Evolutionary conservation across 1,140 invertebrate genomes (phyloP).

Genomic region (Brachionus paranguensis): DNA sequence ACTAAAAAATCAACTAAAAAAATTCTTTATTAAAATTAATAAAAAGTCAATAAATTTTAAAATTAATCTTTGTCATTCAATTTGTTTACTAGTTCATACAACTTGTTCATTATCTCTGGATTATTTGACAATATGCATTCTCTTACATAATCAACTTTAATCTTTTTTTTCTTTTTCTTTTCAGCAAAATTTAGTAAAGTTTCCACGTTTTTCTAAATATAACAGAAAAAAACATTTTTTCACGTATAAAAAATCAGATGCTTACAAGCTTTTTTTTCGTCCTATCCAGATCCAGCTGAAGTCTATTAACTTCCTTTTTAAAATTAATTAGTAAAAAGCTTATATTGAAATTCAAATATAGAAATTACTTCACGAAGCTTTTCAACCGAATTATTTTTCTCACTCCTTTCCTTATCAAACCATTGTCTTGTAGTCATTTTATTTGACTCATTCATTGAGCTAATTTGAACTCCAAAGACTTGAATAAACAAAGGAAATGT

Average conservation of each 20-base stretch:
- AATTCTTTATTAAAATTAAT: neutral
- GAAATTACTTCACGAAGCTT: slow-evolving; percentile 14
- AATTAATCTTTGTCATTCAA: slow-evolving; percentile 19
- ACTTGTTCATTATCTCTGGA: slow-evolving; percentile 13
- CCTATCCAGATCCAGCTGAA: neutral
- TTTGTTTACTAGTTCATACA: slow-evolving; percentile 19
- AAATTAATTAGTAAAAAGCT: neutral
- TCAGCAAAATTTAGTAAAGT: slow-evolving; percentile 22
- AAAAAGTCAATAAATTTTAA: neutral
- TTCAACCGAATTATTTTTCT: slow-evolving; percentile 7
- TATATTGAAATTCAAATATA: neutral
- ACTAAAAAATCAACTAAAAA: too few relatives aligned
- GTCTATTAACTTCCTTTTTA: slow-evolving; percentile 13
- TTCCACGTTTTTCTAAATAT: slow-evolving; percentile 34
- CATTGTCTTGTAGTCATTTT: slow-evolving; percentile 36
- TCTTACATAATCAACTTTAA: slow-evolving; percentile 18
- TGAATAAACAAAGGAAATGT: slow-evolving; percentile 16
- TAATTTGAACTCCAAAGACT: neutral
- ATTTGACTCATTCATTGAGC: neutral
- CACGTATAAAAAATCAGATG: neutral
- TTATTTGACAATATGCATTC: slow-evolving; percentile 24
- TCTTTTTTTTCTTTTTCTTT: slow-evolving; percentile 30
- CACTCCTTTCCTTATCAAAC: slow-evolving; percentile 29
- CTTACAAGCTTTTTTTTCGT: slow-evolving; percentile 18
- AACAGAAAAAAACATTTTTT: neutral